Evolutionary conservation across 2,797 vertebrate genomes (phyloP).

Genomic region (Eulemur rubriventer): DNA sequence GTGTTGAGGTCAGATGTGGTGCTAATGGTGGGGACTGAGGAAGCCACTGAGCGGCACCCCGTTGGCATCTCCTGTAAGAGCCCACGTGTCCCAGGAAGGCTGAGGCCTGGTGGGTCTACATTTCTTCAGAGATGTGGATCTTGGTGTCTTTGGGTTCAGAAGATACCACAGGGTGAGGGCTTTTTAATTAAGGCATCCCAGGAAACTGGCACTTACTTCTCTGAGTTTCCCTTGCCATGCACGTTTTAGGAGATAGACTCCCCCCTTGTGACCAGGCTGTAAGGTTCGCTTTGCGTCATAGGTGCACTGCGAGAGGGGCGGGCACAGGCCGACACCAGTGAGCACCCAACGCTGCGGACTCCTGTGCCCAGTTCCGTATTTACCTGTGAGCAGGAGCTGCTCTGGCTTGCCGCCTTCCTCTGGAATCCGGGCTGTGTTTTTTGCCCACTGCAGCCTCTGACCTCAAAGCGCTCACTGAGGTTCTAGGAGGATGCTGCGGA

Average conservation of each 20-base stretch:
- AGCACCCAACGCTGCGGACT: not conserved
- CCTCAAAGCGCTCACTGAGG: not conserved
- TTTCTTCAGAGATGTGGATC: not conserved
- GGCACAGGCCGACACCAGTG: too few relatives aligned
- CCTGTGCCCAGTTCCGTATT: not conserved
- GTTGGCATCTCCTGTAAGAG: not conserved
- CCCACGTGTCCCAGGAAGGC: not conserved
- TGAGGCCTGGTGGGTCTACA: accelerated
- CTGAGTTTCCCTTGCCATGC: not conserved
- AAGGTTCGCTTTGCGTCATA: not conserved
- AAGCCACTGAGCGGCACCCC: not conserved
- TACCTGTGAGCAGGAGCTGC: not conserved
- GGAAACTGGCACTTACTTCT: not conserved
- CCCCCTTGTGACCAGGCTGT: not conserved
- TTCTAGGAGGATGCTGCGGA: not conserved
- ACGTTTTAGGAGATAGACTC: not conserved
- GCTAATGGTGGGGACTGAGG: not conserved
- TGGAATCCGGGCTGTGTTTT: not conserved
- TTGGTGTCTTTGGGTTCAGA: not conserved
- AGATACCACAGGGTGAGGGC: too few relatives aligned
- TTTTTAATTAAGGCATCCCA: not conserved
- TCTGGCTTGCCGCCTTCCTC: not conserved
- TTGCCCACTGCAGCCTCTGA: not conserved
- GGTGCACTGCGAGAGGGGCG: not conserved
- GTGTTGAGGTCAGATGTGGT: accelerated